Percentiles rank a stretch among this genome's conserved stretches.
These are phyloP conservation scores for Craniophora ligustri DNA, from an alignment of 2,888 invertebrate species.

Conservation along the genomic window DNA sequence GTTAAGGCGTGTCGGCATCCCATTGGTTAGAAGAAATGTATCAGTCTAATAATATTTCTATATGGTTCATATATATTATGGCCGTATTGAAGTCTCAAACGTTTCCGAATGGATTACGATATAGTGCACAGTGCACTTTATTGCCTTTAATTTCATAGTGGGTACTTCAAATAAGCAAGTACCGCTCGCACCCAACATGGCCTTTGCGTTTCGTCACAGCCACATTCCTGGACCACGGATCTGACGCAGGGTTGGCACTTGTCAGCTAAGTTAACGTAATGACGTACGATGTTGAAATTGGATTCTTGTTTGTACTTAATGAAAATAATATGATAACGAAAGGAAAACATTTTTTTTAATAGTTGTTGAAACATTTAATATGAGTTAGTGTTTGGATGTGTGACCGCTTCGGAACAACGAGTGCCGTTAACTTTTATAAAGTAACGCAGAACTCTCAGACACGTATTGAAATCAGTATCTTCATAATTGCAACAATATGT, in stretches of 20 bases:
- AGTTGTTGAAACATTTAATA: too few relatives aligned
- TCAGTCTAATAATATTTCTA: neutral
- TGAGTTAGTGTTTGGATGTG: too few relatives aligned
- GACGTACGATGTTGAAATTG: conserved; percentile 26
- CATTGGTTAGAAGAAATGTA: neutral
- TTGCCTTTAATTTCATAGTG: conserved; percentile 51
- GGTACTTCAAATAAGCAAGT: conserved; percentile 48
- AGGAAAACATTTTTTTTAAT: neutral
- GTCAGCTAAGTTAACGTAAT: conserved; percentile 25
- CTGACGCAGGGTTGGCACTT: conserved; percentile 49
- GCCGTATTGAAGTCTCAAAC: conserved; percentile 31
- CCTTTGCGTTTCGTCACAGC: conserved; percentile 71
- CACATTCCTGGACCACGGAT: conserved; percentile 61
- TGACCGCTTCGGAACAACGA: too few relatives aligned
- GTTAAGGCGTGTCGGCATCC: too few relatives aligned
- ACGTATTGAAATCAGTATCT: too few relatives aligned
- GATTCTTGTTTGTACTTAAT: neutral
- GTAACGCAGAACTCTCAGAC: too few relatives aligned
- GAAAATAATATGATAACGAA: neutral
- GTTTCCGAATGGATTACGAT: conserved; percentile 48
- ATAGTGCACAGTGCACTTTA: conserved; percentile 48
- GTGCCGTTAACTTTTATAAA: too few relatives aligned
- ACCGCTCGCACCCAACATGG: conserved; percentile 55
- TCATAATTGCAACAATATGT: too few relatives aligned
- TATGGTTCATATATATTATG: neutral